Evolutionary conservation across 2,797 vertebrate genomes (phyloP).

Genomic region (Gallinago nigripennis): DNA sequence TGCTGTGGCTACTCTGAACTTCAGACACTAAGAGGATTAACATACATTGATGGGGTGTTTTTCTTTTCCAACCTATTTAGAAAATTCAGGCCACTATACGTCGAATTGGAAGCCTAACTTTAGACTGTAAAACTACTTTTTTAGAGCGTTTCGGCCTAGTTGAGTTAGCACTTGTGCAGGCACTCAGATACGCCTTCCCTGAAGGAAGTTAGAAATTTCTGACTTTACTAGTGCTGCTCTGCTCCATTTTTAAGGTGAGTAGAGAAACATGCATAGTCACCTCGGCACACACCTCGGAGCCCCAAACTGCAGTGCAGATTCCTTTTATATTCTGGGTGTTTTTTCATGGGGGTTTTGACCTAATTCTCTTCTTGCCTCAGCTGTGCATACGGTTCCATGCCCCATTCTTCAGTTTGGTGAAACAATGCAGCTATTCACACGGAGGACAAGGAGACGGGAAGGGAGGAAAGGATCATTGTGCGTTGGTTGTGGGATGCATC

Average conservation of each 20-base stretch:
- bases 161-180: not conserved
- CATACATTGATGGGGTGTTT: not conserved
- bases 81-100: not conserved
- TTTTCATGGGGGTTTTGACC: not conserved
- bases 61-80: not conserved
- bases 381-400: not conserved
- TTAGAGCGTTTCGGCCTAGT: not conserved
- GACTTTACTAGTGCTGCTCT: not conserved
- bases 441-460: not conserved
- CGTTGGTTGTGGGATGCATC: not conserved
- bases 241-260: not conserved
- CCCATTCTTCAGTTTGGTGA: not conserved
- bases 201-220: not conserved
- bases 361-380: not conserved
- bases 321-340: not conserved
- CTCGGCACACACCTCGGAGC: not conserved
- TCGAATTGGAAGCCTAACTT: not conserved
- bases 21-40: conserved; percentile 55
- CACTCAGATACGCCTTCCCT: not conserved
- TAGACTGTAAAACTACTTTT: not conserved
- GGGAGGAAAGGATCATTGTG: not conserved
- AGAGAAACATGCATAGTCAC: not conserved
- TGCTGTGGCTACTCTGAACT: not conserved
- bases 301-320: not conserved
- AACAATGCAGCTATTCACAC: not conserved